These are phyloP conservation scores for Sebastes matsubarae DNA, from an alignment of 2,797 vertebrate species.

Conservation along the genomic window DNA sequence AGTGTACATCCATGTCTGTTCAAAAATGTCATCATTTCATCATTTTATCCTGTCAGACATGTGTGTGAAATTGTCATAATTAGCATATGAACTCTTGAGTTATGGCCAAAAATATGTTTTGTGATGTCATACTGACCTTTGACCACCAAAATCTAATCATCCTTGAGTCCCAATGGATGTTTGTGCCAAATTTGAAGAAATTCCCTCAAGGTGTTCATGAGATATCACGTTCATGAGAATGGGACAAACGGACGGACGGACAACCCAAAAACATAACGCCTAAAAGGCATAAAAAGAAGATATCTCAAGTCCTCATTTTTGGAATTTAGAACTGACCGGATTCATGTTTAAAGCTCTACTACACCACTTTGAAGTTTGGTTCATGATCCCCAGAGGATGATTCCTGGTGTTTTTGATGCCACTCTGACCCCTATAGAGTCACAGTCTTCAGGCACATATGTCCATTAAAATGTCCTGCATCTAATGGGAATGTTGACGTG, in stretches of 20 bases:
- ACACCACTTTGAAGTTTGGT: neutral
- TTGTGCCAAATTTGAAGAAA: neutral
- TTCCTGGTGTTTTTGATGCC: neutral
- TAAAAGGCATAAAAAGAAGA: neutral
- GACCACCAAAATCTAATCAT: neutral
- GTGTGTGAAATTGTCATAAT: neutral
- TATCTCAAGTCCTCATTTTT: neutral
- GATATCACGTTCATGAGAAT: too few relatives aligned
- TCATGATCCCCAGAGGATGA: neutral
- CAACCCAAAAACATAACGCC: too few relatives aligned
- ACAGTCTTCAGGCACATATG: neutral
- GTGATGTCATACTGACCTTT: too few relatives aligned
- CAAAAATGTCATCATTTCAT: neutral
- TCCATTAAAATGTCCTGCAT: neutral
- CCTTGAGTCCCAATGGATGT: neutral
- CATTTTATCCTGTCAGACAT: too few relatives aligned
- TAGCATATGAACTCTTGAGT: neutral
- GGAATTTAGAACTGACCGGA: neutral
- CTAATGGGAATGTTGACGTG: accelerated
- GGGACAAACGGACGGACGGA: too few relatives aligned
- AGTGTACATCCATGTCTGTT: too few relatives aligned
- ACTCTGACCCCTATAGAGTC: neutral
- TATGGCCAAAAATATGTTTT: neutral
- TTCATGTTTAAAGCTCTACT: neutral
- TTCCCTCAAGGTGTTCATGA: neutral